Base-by-base conservation (phyloP, 1,140 invertebrate species). In the Chironomus striatipennis region DNA sequence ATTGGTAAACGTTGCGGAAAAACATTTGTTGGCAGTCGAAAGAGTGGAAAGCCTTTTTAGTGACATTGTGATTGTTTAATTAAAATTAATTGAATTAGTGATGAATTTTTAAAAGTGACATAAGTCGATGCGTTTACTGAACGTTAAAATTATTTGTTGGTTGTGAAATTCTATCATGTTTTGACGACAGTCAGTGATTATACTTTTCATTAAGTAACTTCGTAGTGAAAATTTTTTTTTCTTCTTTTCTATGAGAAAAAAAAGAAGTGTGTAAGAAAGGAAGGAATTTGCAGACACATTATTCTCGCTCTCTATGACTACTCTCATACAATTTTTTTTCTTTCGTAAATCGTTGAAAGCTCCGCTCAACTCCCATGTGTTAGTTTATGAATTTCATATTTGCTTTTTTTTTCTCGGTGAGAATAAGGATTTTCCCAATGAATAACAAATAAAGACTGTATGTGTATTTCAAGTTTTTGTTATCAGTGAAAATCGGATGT, bases 31-130 rank as follows among this genome's bases (percentile, higher is more conserved):
- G 47, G 47, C 47, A 57, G 47, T 57, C 47, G 12, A 57, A 57
- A 57, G 47, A n/a, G 47, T n/a, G 15, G n/a, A 57, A 57, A 57
- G 47, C 47, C 47, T 57, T 57, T 57, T 57, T 57, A 20, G 65
- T 70, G 65, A 70, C 65, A 70, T 70, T 70, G 65, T 70, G 65
- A 70, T 70, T 70, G 17, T 70, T 21, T 70, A 70, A 70, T 70
- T 70, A 70, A 70, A 70, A 21, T 70, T 20, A 70, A 70, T 70
- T 70, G 65, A 21, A 20, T 70, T 70, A 70, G 65, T 20, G 20
- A 70, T 70, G 65, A 70, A 70, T 70, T 20, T 70, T 70, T 70
- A 70, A 70, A 21, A 9, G 65, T 8, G 20, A 18, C 65, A 70
- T 17, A 70, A 70, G 20, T 70, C 18, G 65, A 70, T 20, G 65